Conservation (phyloP, 1,140 invertebrate species). For the Eupristina koningsbergeri region DNA sequence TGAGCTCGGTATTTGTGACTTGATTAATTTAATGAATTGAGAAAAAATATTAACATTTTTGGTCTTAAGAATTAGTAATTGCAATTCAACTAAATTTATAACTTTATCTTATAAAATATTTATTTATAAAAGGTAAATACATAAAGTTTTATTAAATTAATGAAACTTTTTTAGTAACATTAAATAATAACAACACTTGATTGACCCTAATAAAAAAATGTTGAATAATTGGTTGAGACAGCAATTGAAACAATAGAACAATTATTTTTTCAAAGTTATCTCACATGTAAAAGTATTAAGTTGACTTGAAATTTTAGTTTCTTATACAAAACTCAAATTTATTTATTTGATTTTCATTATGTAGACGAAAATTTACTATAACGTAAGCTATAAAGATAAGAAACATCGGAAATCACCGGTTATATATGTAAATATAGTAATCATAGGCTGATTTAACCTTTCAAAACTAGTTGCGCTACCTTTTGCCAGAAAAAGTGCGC, state of each 20-base stretch:
- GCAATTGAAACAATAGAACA: neutral
- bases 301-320: neutral
- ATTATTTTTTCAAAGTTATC: neutral
- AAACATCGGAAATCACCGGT: slow-evolving; percentile 5
- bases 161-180: no score
- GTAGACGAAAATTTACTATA: neutral
- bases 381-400: neutral
- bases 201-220: no score
- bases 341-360: neutral
- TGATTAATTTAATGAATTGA: neutral
- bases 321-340: neutral
- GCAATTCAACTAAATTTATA: no score
- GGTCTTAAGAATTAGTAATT: neutral
- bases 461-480: slow-evolving; percentile 1
- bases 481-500: slow-evolving; percentile 17
- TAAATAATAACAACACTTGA: no score
- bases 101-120: no score
- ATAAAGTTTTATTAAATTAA: no score
- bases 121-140: no score
- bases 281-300: neutral
- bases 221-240: no score
- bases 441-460: slow-evolving; percentile 26
- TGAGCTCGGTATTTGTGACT: neutral
- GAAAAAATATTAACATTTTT: neutral
- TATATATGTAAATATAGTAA: slow-evolving; percentile 23